Base-by-base conservation (phyloP, 2,888 invertebrate species). In the Furcula furcula region DNA sequence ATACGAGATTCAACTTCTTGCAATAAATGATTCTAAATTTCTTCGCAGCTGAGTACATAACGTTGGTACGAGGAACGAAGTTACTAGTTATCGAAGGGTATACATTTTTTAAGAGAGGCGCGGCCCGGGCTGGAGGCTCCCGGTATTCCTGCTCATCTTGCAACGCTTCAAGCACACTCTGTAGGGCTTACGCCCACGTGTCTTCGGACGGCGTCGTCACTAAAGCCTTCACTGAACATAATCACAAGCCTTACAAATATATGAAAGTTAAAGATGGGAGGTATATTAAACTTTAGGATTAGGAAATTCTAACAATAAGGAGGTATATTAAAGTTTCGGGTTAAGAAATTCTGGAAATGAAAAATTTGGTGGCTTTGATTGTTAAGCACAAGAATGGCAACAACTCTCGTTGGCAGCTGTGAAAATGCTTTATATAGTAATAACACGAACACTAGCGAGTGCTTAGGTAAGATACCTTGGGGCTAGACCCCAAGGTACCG, bases 111-210 rank as follows among this genome's bases (percentile, higher is more conserved):
- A 72, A 44, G 31, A 63, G 60, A 26, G 66, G 71, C 0, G 10
- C 25, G 0, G 40, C 68, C 1, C 38, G 66, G 1, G 41, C 49
- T 4, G 64, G 67, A 2, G 77, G 76, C 0, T 55, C 50, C 6
- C 50, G 79, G n/a, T 79, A 61, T 35, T 58, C 48, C 4, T 80
- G 80, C 25, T 78, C 46, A 4, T 30, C 19, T n/a, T 36, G 75
- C 2, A 52, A 46, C 10, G 35, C 44, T 3, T 23, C 26, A 6
- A 64, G 55, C 27, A 69, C 58, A 19, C 34, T 29, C 0, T 78
- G 79, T 38, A 69, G 63, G 23, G 76, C 77, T 0, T 61, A 59
- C 26, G 47, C 60, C 1, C 68, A 76, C 23, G 54, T 76, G 3
- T 51, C 37, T 23, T 40, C 36, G 1, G 38, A 65, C 11, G 40